Base-by-base conservation (phyloP, 2,888 invertebrate genomes). In the Patella ulyssiponensis region DNA sequence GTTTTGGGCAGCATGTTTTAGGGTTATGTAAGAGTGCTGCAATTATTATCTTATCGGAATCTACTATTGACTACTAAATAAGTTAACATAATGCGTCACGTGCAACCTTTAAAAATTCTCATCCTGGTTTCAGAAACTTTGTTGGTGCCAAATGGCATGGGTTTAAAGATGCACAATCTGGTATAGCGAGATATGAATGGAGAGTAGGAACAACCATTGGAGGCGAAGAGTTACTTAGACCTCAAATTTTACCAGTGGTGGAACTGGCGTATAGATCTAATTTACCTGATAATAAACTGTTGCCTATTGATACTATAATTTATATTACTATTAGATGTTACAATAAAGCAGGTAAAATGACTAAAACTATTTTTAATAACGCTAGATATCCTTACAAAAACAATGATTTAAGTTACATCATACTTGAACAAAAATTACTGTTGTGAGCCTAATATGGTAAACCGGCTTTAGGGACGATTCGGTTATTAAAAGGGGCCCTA, bases 81-180 rank as follows among this genome's bases (percentile, higher is more conserved):
- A n/a, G n/a, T 44, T 44, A 44, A 44, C 44, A 44, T 44, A 9
- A 44, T 44, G 44, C 9, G 44, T 44, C 9, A 9, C 4, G 9
- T 44, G 44, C 44, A 44, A 44, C 9, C 0, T 44, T 44, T 44
- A 44, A 44, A 9, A 5, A 44, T 44, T 44, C 5, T 44, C 9
- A 20, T 58, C 44, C 44, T 44, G 20, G 17, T 52, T 74, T n/a
- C 75, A 76, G 76, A 54, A 76, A 64, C 17, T 58, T 81, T 54
- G 17, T 86, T 17, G 83, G 81, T 2, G 82, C 82, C 64, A 74
- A 81, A 71, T 85, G 84, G 85, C 78, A 77, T 73, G 84, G 86
- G 15, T 86, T 86, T 77, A 69, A 75, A 27, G 86, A 86, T 70
- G 80, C 84, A 4, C 82, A 86, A 69, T 84, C 84, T n/a, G 82